Base-by-base conservation (phyloP, 2,888 invertebrate species). In the Petrolisthes cinctipes region DNA sequence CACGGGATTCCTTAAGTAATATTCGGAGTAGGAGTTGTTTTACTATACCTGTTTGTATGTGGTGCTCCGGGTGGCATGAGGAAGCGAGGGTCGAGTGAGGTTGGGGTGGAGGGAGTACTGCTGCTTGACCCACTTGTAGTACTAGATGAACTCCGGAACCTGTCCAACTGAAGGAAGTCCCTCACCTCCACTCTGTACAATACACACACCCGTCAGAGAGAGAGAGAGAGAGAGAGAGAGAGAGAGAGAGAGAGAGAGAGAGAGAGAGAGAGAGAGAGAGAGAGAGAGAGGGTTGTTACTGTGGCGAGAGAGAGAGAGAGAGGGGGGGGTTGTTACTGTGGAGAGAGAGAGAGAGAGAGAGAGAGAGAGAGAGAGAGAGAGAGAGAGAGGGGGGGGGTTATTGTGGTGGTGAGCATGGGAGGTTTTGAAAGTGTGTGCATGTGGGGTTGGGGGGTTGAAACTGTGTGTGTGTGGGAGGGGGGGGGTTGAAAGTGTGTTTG, bases 91-190 rank as follows among this genome's bases (percentile, higher is more conserved):
- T 86, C 71, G 79, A 83, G 83, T 37, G 37, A 37, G 37, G 86
- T 66, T 23, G 78, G 78, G 17, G 73, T 75, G 75, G 78, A 53
- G 76, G 54, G 61, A 1, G 73, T 23, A 23, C 66, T 68, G 56
- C 79, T 68, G 68, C 73, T 73, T 9, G 17, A 5, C 4, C n/a
- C 11, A 23, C 81, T 84, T 53, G 81, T 84, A 7, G 75, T 81
- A 56, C 81, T 81, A 56, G 81, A 66, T 23, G 88, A 75, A 23
- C 57, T 75, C 5, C 85, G 51, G 76, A 84, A 84, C n/a, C 84
- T 71, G 57, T 88, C 88, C 11, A 88, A 81, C 75, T 88, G 88
- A 20, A 88, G 88, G 82, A 88, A 88, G 68, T 88, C 88, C 11
- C 88, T 56, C 20, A 88, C 88, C 56, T 84, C 88, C 5, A 75